A percentile compares a stretch with the other conserved stretches of the same genome.
phyloP scores from a whole-genome alignment of 2,797 vertebrate genomes.

The Paguma larvata region DNA sequence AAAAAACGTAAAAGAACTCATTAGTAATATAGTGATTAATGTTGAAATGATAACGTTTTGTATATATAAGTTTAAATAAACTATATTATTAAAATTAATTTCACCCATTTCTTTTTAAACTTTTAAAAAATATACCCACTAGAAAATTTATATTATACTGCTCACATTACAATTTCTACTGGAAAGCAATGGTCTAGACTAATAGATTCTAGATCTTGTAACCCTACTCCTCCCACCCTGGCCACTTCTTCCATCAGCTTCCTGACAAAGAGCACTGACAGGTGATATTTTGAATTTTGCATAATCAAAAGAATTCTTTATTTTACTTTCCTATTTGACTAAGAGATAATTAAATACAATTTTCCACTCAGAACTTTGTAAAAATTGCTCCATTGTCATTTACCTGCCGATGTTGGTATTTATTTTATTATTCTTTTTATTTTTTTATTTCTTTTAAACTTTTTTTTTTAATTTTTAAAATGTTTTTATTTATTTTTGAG shows the following conservation, averaged over 20 bases:
- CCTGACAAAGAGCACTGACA: background rate
- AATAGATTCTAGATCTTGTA: background rate
- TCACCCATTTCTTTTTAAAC: background rate
- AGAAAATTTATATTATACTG: background rate
- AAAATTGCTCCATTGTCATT: background rate
- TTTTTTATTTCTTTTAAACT: background rate
- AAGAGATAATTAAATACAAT: background rate
- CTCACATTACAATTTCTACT: background rate
- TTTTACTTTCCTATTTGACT: background rate
- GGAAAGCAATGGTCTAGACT: background rate
- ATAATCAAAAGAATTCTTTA: background rate
- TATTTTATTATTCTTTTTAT: background rate
- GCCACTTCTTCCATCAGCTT: constrained; percentile 7
- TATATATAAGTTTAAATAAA: background rate
- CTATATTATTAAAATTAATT: background rate
- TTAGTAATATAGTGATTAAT: background rate
- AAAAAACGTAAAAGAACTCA: background rate
- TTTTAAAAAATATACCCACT: background rate
- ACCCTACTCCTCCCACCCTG: background rate
- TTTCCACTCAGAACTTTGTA: background rate
- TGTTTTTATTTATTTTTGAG: too few species aligned
- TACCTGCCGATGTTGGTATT: background rate
- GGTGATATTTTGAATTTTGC: background rate
- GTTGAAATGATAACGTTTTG: background rate
- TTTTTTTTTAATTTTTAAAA: too few species aligned